A percentile compares a stretch with the other conserved stretches of the same genome.
These are phyloP conservation scores for Morphnarchus princeps DNA, from an alignment of 2,113 vertebrate genomes.

Conservation along the genomic window DNA sequence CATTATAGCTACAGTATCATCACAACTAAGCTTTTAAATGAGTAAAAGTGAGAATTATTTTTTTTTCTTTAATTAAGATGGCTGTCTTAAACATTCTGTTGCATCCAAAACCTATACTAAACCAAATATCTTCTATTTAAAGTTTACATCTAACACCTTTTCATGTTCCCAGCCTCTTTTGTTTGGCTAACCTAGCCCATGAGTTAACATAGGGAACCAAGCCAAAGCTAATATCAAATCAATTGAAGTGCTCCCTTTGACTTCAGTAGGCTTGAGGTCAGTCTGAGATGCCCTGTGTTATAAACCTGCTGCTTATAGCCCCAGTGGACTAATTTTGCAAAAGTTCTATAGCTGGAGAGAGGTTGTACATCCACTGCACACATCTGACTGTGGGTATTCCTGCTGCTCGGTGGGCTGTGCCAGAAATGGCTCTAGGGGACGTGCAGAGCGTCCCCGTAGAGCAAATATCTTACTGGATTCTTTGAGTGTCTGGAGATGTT, in stretches of 20 bases:
- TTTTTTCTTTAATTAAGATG: not conserved
- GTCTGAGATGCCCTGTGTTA: not conserved
- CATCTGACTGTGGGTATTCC: not conserved
- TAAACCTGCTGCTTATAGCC: not conserved
- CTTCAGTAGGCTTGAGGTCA: not conserved
- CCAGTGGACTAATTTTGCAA: not conserved
- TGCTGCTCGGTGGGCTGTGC: rapidly evolving
- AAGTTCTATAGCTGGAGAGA: not conserved
- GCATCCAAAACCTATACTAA: not conserved
- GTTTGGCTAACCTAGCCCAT: not conserved
- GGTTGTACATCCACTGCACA: rapidly evolving
- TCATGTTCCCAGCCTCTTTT: not conserved
- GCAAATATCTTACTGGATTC: not conserved
- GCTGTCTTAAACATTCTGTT: not conserved
- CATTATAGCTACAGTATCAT: not conserved
- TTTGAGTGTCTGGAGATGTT: not conserved
- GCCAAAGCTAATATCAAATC: not conserved
- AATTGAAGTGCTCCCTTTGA: not conserved
- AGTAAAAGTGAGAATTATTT: not conserved
- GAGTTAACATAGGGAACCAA: not conserved
- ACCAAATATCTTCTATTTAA: not conserved
- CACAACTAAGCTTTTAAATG: not conserved
- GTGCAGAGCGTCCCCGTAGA: not conserved
- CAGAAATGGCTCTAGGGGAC: not conserved
- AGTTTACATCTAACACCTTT: not conserved